Conservation (phyloP, 2,113 vertebrate genomes). For the Phalacrocorax brasilianus region DNA sequence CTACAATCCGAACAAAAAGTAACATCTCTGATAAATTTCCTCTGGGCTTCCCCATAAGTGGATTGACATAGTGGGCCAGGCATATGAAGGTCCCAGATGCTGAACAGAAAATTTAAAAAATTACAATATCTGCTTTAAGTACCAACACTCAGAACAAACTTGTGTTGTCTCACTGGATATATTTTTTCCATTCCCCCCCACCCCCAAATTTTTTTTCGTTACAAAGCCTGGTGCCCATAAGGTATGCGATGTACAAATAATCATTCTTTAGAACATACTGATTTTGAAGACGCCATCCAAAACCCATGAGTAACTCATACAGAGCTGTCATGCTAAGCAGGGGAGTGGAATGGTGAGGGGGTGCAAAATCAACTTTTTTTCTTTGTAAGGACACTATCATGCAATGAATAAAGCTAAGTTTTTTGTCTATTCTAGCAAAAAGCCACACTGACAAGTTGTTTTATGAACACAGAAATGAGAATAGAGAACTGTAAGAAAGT, state of each 20-base stretch:
- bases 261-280: not conserved
- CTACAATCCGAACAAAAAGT: not conserved
- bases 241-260: not conserved
- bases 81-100: not conserved
- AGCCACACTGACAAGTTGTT: not conserved
- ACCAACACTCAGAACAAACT: not conserved
- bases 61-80: not conserved
- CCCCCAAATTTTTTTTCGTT: rapidly evolving
- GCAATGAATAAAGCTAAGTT: not conserved
- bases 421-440: not conserved
- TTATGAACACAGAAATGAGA: not conserved
- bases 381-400: not conserved
- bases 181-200: not conserved
- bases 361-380: not conserved
- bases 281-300: not conserved
- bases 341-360: not conserved
- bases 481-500: not conserved
- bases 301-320: not conserved
- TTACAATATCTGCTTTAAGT: not conserved
- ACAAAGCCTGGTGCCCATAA: not conserved
- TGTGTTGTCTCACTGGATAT: not conserved
- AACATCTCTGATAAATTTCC: not conserved
- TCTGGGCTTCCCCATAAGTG: not conserved
- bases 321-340: not conserved
- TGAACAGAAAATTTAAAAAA: not conserved